Evolutionary conservation across 2,113 vertebrate genomes (phyloP), one percentile per base, ranked within the genome.

Genomic region (Solea senegalensis): DNA sequence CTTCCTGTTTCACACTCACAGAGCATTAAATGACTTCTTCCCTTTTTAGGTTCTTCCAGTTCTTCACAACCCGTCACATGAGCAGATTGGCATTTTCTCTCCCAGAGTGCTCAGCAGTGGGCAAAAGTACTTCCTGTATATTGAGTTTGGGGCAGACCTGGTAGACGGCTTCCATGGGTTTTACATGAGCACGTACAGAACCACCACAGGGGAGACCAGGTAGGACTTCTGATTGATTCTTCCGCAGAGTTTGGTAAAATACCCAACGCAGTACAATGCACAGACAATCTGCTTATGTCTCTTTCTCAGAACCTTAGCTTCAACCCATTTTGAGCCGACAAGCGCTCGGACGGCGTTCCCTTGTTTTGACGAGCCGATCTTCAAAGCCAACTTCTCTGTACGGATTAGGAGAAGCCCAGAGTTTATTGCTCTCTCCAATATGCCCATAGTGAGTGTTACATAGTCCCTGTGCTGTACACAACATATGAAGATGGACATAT

Each of bases 251-350:
- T 39, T 26, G 8, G 6, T 45, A 45, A 61, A n/a, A 28, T 12
- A 56, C 69, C 11, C 14, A 28, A 6, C 39, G 52, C 7, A 52
- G 5, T 13, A 34, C 13, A 57, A 6, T 53, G 3, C 4, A 21
- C 21, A 21, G 21, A 21, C 21, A 21, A 21, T 21, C 21, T 21
- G 21, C 21, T 9, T n/a, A 7, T 50, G 5, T 48, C 12, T 39
- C 5, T n/a, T 73, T 57, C 60, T 26, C 72, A 94, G 94, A 83
- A 80, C 71, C 1, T 86, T 95, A 60, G 92, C 91, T 34, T 94
- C 93, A 8, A 94, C 93, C 60, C 92, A 94, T 63, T 94, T 95
- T 88, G 93, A 95, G 80, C 93, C 93, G 27, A 95, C 93, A 0
- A 93, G 90, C 67, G 93, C 94, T 60, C 89, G 93, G 28, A 92